Evolutionary conservation across 2,113 vertebrate species (phyloP), one percentile per base, ranked within the genome.

Genomic region (Athene cunicularia): DNA sequence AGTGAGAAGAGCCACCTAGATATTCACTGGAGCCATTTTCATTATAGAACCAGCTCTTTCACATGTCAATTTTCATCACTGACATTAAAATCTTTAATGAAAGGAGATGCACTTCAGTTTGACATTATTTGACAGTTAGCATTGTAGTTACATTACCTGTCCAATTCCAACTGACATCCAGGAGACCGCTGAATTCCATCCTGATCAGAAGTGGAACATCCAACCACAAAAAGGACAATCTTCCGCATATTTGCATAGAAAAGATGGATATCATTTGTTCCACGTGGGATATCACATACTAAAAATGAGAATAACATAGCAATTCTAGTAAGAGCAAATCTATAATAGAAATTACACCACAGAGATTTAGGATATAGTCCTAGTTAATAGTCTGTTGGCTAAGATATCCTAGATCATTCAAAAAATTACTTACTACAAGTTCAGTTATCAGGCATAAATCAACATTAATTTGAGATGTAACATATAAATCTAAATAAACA

Each of bases 181-280:
- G 93, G 73, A 90, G 94, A 90, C 27, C 97, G 86, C 39, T 95
- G 95, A 94, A 92, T 67, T 60, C 85, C 94, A 86, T 98, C 97
- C 41, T 37, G 56, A 58, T 90, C 71, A 60, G 26, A 83, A 89
- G n/a, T 4, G 3, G 79, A 91, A 81, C 96, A 94, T 63, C 99
- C 99, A 41, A 99, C 72, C 75, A 99, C 96, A 24, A 98, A 99
- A 86, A 99, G 97, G 43, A 98, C 95, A 81, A 99, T 93, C 91
- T 98, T 99, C 59, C 91, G 98, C 98, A 99, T 98, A 86, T 98
- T 99, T 88, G 98, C 97, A 84, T 99, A 99, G 98, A 99, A 99
- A 60, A 99, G 97, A 71, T 98, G 98, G 56, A 99, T 97, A 87
- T 99, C 99, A 80, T 98, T 99, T 60, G 98, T 98, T 58, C 97